A percentile compares a stretch with the other conserved stretches of the same genome.
Evolutionary conservation across 2,113 vertebrate species (phyloP).

Genomic region (Carassius auratus): DNA sequence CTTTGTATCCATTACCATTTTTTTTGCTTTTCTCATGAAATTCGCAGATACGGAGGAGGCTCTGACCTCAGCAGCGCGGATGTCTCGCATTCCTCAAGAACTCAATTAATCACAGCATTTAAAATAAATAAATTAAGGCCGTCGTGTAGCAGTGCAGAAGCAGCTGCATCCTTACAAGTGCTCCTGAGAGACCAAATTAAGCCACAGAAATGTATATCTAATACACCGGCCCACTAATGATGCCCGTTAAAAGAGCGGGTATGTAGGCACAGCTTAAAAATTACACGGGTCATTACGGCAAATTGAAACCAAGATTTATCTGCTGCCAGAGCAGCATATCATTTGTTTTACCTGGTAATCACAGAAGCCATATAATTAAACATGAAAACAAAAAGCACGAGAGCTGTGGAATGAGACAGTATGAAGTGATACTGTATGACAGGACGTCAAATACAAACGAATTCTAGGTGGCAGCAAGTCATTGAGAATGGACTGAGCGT

Average conservation of each 20-base stretch:
- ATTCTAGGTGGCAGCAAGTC: not conserved
- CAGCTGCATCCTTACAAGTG: slow-evolving; percentile 75
- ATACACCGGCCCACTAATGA: slow-evolving; percentile 79
- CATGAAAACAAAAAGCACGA: slow-evolving; percentile 59
- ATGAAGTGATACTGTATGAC: slow-evolving; percentile 3
- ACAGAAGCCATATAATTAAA: slow-evolving; percentile 70
- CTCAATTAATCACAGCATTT: slow-evolving; percentile 76
- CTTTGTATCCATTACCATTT: slow-evolving; percentile 37
- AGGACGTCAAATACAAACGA: not conserved
- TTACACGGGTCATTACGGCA: slow-evolving; percentile 77
- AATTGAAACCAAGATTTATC: slow-evolving; percentile 79
- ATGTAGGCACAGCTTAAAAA: slow-evolving; percentile 76
- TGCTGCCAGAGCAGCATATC: slow-evolving; percentile 72
- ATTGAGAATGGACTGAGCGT: not conserved
- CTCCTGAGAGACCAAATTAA: slow-evolving; percentile 78
- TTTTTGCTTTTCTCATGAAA: slow-evolving; percentile 59
- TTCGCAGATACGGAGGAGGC: slow-evolving; percentile 56
- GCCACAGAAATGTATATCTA: slow-evolving; percentile 76
- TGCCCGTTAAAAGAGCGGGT: slow-evolving; percentile 71
- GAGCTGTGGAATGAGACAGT: slow-evolving; percentile 8
- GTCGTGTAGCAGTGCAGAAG: slow-evolving; percentile 65
- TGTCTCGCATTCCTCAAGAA: slow-evolving; percentile 70
- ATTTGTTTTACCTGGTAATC: slow-evolving; percentile 77
- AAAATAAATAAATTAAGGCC: slow-evolving; percentile 78
- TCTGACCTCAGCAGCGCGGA: slow-evolving; percentile 53